These are phyloP conservation scores for Tokudaia muenninki DNA, from an alignment of 2,797 vertebrate species.

Conservation along the genomic window DNA sequence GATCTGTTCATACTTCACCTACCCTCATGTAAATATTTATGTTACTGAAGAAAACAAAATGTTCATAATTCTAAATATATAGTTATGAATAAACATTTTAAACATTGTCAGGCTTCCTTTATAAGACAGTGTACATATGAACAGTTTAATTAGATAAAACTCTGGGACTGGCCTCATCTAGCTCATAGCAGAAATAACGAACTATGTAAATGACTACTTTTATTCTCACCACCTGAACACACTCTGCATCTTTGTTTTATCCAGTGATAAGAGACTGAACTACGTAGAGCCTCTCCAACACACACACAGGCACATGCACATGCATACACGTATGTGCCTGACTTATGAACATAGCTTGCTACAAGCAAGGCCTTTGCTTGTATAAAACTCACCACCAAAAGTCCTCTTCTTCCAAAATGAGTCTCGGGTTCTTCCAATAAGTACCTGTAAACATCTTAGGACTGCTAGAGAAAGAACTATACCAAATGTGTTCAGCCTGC, in stretches of 20 bases:
- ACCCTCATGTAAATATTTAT: neutral
- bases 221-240: neutral
- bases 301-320: neutral
- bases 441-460: neutral
- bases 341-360: neutral
- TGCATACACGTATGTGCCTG: neutral
- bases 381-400: conserved; percentile 10
- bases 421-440: neutral
- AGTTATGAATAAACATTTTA: neutral
- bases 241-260: neutral
- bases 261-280: neutral
- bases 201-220: neutral
- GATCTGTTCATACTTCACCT: neutral
- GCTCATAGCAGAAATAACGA: neutral
- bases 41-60: conserved; percentile 23
- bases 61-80: neutral
- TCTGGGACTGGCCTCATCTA: neutral
- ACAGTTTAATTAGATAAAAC: neutral
- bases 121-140: neutral
- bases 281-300: neutral
- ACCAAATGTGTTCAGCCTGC: neutral
- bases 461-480: neutral
- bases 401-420: neutral
- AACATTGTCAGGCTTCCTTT: neutral
- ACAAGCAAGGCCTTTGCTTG: neutral